These are phyloP conservation scores for Grantiella picta DNA, from an alignment of 2,113 vertebrate genomes.

Conservation along the genomic window DNA sequence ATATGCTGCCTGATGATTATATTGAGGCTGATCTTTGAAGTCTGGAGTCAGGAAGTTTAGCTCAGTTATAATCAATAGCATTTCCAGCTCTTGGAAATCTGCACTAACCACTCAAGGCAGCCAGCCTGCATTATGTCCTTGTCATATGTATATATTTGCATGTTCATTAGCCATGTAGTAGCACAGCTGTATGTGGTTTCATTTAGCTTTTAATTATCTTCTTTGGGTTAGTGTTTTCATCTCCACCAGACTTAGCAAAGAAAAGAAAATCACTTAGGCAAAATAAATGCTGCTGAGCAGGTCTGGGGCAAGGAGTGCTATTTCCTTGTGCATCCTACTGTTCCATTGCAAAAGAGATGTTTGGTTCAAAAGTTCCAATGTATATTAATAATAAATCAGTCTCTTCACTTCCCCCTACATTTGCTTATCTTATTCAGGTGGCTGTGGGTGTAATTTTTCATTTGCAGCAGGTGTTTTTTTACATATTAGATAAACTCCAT, in stretches of 20 bases:
- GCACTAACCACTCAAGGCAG: constrained; percentile 27
- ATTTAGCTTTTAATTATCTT: constrained; percentile 64
- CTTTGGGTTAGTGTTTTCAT: constrained; percentile 52
- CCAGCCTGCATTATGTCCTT: constrained; percentile 50
- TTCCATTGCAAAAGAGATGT: constrained; percentile 45
- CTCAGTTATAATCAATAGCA: constrained; percentile 45
- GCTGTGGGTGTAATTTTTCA: constrained; percentile 65
- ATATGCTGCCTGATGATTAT: not conserved
- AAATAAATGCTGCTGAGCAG: constrained; percentile 16
- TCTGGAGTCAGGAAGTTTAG: constrained; percentile 48
- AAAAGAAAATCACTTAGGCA: constrained; percentile 21
- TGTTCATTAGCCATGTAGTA: constrained; percentile 57
- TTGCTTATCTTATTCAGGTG: constrained; percentile 69
- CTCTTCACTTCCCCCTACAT: constrained; percentile 9
- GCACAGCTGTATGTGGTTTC: constrained; percentile 64
- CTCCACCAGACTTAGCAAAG: constrained; percentile 38
- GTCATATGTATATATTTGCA: constrained; percentile 62
- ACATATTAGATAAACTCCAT: constrained; percentile 64
- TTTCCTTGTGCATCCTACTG: constrained; percentile 22
- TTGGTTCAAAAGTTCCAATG: constrained; percentile 55
- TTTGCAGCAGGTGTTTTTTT: constrained; percentile 67
- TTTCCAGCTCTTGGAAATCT: constrained; percentile 53
- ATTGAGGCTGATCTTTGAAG: constrained; percentile 30
- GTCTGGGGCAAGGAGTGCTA: not conserved
- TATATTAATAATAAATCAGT: constrained; percentile 57